These are phyloP conservation scores for Scaptomyza cyrtandrae DNA, from an alignment of 2,888 invertebrate genomes.

Conservation along the genomic window DNA sequence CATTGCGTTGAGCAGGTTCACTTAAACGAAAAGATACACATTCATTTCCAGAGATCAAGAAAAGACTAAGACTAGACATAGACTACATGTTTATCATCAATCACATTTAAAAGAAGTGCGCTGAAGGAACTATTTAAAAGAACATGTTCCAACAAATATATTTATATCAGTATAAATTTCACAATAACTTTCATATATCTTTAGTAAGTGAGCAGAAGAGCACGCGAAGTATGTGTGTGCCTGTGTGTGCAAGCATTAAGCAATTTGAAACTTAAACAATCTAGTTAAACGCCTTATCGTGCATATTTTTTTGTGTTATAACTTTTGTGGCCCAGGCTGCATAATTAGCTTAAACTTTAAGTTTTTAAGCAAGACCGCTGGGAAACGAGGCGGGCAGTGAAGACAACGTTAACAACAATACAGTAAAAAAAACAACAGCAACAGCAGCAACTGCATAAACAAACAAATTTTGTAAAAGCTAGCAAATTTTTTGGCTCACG, in stretches of 20 bases:
- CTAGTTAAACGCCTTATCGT: conserved; percentile 50
- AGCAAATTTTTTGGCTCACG: conserved; percentile 40
- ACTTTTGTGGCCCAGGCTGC: conserved; percentile 46
- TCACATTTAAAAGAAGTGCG: not conserved
- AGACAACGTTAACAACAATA: conserved; percentile 14
- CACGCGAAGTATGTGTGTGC: not conserved
- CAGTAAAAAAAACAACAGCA: not conserved
- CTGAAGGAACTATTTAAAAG: not conserved
- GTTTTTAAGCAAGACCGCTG: conserved; percentile 45
- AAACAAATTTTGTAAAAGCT: conserved; percentile 61
- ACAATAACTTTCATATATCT: conserved; percentile 5
- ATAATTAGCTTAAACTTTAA: conserved; percentile 62
- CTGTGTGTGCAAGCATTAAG: conserved; percentile 28
- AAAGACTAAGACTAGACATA: too few relatives aligned
- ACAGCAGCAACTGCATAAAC: conserved; percentile 61
- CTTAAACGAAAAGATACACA: not conserved
- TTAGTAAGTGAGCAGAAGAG: not conserved
- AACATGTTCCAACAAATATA: not conserved
- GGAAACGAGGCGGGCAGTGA: conserved; percentile 38
- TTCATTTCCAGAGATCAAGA: not conserved
- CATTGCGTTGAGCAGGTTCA: conserved; percentile 3
- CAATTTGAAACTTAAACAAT: conserved; percentile 47
- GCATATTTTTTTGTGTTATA: conserved; percentile 44
- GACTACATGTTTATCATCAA: too few relatives aligned
- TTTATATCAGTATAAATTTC: not conserved